Conservation (phyloP, 1,140 invertebrate species). For the Berghia stephanieae region DNA sequence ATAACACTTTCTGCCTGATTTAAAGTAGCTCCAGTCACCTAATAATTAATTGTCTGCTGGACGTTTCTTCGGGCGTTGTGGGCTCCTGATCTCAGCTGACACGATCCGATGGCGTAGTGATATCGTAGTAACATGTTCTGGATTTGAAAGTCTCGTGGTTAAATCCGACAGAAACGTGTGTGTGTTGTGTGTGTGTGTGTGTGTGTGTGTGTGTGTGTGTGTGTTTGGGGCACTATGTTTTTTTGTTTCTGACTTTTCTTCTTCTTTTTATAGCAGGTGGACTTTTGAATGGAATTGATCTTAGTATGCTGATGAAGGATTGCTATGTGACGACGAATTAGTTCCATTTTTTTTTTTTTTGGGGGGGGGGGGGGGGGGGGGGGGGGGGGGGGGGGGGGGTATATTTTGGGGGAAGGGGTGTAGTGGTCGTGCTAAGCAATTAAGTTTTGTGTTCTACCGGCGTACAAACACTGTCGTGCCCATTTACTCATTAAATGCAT, state of each 20-base stretch:
- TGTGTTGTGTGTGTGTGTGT: not conserved
- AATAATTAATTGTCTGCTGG: not conserved
- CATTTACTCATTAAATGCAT: too few species aligned
- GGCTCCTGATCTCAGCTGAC: not conserved
- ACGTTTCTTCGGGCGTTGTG: not conserved
- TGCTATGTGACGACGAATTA: not conserved
- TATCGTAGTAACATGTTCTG: not conserved
- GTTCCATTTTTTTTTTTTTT: not conserved
- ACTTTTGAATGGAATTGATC: not conserved
- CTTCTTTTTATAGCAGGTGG: not conserved
- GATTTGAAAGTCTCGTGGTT: not conserved
- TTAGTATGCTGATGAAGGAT: not conserved
- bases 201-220: slow-evolving; percentile 18
- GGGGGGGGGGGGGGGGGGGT: not conserved
- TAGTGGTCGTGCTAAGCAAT: too few species aligned
- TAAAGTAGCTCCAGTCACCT: not conserved
- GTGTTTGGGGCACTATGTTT: not conserved
- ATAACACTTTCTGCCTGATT: not conserved
- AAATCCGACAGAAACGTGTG: not conserved
- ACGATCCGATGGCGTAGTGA: not conserved
- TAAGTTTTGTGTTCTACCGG: too few species aligned
- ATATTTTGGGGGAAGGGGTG: not conserved
- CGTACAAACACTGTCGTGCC: too few species aligned
- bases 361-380: not conserved
- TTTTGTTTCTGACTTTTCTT: not conserved